phyloP scores from a whole-genome alignment of 2,888 invertebrate species.

The Disparrhopalites patrizii region DNA sequence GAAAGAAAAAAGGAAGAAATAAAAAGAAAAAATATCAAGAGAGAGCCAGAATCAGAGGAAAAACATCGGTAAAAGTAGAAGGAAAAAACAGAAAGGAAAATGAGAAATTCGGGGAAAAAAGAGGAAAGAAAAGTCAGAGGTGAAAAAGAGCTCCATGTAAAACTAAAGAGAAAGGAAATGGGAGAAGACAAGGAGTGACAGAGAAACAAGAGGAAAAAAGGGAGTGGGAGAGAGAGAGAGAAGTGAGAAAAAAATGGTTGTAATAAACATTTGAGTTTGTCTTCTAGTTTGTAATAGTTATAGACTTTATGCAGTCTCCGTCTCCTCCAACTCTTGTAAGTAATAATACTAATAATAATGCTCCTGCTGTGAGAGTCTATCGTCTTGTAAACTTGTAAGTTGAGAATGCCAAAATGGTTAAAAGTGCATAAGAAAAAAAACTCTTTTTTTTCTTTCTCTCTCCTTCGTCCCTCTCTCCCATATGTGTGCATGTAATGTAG shows the following conservation, averaged over 20 bases:
- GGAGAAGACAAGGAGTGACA: neutral
- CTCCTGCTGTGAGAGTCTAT: conserved; percentile 11
- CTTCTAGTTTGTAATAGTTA: conserved; percentile 6
- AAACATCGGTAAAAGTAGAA: neutral
- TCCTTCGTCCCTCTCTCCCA: neutral
- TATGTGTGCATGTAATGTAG: neutral
- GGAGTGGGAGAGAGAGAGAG: neutral
- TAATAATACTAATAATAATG: neutral
- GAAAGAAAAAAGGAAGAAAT: neutral
- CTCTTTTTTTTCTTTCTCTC: neutral
- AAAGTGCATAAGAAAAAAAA: neutral
- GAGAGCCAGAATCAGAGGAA: neutral
- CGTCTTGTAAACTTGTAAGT: conserved; percentile 9
- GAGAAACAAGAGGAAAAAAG: neutral
- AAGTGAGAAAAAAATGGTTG: conserved; percentile 5
- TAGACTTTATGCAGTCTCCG: conserved; percentile 4
- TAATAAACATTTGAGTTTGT: conserved; percentile 11
- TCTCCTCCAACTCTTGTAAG: neutral
- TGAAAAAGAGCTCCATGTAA: no score
- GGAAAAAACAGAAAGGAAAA: no score
- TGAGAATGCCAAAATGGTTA: neutral
- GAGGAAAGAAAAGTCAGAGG: no score
- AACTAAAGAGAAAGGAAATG: no score
- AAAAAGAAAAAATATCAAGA: neutral
- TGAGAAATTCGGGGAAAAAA: no score